phyloP scores from a whole-genome alignment of 2,113 vertebrate genomes.

The Channa argus region DNA sequence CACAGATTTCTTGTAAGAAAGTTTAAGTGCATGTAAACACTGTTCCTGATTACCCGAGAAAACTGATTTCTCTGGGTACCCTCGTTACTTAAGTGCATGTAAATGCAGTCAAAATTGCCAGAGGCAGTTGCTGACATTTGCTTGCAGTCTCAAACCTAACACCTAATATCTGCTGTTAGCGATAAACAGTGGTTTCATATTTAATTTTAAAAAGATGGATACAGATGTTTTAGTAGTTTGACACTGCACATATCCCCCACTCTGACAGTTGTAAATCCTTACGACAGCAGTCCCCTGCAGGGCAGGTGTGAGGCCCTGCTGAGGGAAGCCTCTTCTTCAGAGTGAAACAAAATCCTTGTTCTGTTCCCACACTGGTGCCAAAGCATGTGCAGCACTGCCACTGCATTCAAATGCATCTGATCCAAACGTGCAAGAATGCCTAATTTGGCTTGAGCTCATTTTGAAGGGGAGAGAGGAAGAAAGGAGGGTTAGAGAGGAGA shows the following conservation, averaged over 20 bases:
- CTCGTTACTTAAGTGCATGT: too few species aligned
- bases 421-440: slow-evolving; percentile 76
- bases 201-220: slow-evolving; percentile 28
- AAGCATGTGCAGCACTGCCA: slow-evolving; percentile 45
- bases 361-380: slow-evolving; percentile 58
- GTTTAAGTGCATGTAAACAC: too few species aligned
- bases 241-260: slow-evolving; percentile 38
- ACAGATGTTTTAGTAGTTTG: slow-evolving; percentile 48
- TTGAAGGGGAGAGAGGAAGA: slow-evolving; percentile 11
- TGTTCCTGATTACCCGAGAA: too few species aligned
- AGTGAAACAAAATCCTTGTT: slow-evolving; percentile 54
- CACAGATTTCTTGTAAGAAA: too few species aligned
- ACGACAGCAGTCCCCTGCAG: slow-evolving; percentile 34
- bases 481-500: slow-evolving; percentile 52
- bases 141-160: slow-evolving; percentile 7
- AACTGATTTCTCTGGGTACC: too few species aligned
- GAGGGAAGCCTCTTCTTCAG: slow-evolving; percentile 20
- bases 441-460: slow-evolving; percentile 59
- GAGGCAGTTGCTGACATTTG: slow-evolving; percentile 19
- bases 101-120: slow-evolving; percentile 8
- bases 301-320: slow-evolving; percentile 71
- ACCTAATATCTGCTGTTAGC: slow-evolving; percentile 18
- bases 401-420: slow-evolving; percentile 67
- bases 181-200: slow-evolving; percentile 47
- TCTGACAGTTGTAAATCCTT: slow-evolving; percentile 50